These are phyloP conservation scores for Ancistrus triradiatus DNA, from an alignment of 2,113 vertebrate species.

Conservation along the genomic window DNA sequence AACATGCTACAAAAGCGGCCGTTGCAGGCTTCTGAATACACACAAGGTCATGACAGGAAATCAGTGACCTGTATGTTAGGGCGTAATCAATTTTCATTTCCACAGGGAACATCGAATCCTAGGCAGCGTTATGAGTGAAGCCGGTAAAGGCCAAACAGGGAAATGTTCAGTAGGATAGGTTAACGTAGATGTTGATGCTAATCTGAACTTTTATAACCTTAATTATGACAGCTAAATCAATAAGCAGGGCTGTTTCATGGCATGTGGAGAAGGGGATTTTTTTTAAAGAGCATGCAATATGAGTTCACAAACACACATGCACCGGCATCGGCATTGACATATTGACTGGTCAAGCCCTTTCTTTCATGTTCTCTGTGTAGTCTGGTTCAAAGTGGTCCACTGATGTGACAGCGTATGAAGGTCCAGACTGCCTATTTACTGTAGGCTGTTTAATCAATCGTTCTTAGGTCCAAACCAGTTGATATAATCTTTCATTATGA, in stretches of 20 bases:
- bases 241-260: neutral
- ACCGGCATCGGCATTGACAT: neutral
- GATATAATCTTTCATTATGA: neutral
- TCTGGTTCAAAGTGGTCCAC: conserved; percentile 25
- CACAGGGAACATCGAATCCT: neutral
- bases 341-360: conserved; percentile 1
- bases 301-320: conserved; percentile 8
- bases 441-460: too few relatives aligned
- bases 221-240: too few relatives aligned
- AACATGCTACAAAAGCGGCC: too few relatives aligned
- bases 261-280: neutral
- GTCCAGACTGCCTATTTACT: neutral
- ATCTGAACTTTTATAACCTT: too few relatives aligned
- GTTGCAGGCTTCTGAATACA: too few relatives aligned
- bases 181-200: conserved; percentile 2
- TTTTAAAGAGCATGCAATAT: conserved; percentile 25
- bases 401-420: conserved; percentile 1
- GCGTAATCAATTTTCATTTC: conserved; percentile 8
- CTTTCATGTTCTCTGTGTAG: conserved; percentile 29
- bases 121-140: neutral
- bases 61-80: conserved; percentile 11
- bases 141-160: neutral
- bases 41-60: neutral
- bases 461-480: too few relatives aligned
- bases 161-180: neutral